These are phyloP conservation scores for Carterocephalus palaemon DNA, from an alignment of 2,888 invertebrate species.

Conservation along the genomic window DNA sequence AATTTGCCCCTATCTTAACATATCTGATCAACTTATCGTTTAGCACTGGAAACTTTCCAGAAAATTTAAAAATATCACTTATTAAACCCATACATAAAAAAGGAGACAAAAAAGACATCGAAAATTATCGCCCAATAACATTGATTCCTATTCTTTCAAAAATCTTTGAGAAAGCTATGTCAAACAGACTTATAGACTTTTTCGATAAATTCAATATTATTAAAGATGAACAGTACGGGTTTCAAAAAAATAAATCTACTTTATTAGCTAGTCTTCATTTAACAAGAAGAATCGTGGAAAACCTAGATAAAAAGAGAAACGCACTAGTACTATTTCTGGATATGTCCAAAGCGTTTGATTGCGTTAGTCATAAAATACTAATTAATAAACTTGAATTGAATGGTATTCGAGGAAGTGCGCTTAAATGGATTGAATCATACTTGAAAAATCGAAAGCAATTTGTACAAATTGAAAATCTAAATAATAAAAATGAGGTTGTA, in stretches of 20 bases:
- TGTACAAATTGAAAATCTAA: neutral
- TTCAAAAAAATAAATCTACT: conserved; percentile 13
- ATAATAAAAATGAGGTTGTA: no score
- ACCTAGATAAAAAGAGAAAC: conserved; percentile 6
- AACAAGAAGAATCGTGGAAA: neutral
- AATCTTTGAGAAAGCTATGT: conserved; percentile 13
- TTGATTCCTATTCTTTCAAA: no score
- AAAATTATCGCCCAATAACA: no score
- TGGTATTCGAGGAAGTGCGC: conserved; percentile 14
- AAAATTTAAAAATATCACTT: conserved; percentile 11
- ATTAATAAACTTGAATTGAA: conserved; percentile 10
- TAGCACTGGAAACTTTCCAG: no score
- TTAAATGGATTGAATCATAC: conserved; percentile 5
- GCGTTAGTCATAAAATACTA: conserved; percentile 8
- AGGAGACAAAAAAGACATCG: no score
- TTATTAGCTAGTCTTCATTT: conserved; percentile 16
- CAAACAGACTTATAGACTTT: neutral
- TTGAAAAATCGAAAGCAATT: neutral
- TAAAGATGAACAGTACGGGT: conserved; percentile 13
- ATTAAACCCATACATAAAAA: no score
- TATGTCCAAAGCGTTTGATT: conserved; percentile 26
- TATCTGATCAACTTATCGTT: no score
- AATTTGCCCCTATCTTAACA: no score
- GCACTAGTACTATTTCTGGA: conserved; percentile 17
- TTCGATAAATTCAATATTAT: conserved; percentile 7